phyloP scores from a whole-genome alignment of 30 jellyfish, hydroid and myxozoan genomes.

The Cassiopea andromeda region DNA sequence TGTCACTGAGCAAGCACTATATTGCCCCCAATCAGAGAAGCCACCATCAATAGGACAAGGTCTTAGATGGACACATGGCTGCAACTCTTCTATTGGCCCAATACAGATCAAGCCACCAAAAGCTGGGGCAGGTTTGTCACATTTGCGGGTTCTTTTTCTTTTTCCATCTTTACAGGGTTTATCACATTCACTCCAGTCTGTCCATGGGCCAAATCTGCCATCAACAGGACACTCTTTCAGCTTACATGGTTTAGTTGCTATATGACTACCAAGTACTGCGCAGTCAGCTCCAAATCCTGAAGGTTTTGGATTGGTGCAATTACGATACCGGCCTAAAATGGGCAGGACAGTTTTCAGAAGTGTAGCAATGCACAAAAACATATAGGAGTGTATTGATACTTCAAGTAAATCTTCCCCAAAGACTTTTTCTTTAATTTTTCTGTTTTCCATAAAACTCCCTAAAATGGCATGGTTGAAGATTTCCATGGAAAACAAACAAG shows the following conservation, averaged over 20 bases:
- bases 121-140: slow-evolving; percentile 80
- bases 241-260: slow-evolving; percentile 64
- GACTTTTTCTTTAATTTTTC: too few species aligned
- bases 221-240: slow-evolving; percentile 55
- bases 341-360: not conserved
- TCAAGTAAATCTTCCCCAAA: too few species aligned
- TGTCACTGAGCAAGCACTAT: slow-evolving; percentile 53
- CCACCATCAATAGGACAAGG: slow-evolving; percentile 89
- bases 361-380: not conserved
- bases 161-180: slow-evolving; percentile 74
- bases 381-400: not conserved
- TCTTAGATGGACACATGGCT: slow-evolving; percentile 48
- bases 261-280: slow-evolving; percentile 59
- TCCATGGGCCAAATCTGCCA: slow-evolving; percentile 82
- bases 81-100: slow-evolving; percentile 39
- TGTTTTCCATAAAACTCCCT: too few species aligned
- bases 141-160: slow-evolving; percentile 64
- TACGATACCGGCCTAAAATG: slow-evolving; percentile 71
- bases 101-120: slow-evolving; percentile 66
- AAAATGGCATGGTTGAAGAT: too few species aligned
- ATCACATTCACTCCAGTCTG: slow-evolving; percentile 77
- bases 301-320: slow-evolving; percentile 88
- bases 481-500: too few species aligned
- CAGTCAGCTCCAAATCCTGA: slow-evolving; percentile 73
- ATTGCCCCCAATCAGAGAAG: slow-evolving; percentile 66